Evolutionary conservation across 2,113 vertebrate species (phyloP).

Genomic region (Aix galericulata): DNA sequence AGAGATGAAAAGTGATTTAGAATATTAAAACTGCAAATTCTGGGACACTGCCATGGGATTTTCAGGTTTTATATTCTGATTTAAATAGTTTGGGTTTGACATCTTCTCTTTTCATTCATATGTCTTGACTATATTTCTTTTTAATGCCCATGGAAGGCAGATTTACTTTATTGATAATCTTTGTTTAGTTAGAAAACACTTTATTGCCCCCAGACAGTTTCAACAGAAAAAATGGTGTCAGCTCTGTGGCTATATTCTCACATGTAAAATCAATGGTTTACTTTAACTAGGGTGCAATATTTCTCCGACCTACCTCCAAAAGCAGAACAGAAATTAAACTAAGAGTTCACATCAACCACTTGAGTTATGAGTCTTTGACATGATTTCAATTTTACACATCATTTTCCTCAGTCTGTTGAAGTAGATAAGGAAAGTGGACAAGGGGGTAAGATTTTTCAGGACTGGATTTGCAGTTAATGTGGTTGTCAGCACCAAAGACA

Average conservation of each 20-base stretch:
- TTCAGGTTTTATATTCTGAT: background rate
- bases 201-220: background rate
- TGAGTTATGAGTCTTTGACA: slow-evolving; percentile 9
- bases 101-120: background rate
- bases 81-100: background rate
- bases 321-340: slow-evolving; percentile 31
- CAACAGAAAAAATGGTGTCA: background rate
- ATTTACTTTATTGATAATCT: background rate
- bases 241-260: background rate
- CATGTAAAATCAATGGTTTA: background rate
- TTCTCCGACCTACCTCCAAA: slow-evolving; percentile 39
- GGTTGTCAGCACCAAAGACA: slow-evolving; percentile 4
- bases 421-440: slow-evolving; percentile 9
- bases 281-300: background rate
- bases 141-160: background rate
- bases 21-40: background rate
- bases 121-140: background rate
- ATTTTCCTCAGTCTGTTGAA: slow-evolving; percentile 45
- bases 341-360: background rate
- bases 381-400: slow-evolving; percentile 44
- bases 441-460: background rate
- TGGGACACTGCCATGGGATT: background rate
- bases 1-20: background rate
- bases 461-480: slow-evolving; percentile 27
- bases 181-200: background rate